These are phyloP conservation scores for Cottoperca gobio DNA, from an alignment of 2,797 vertebrate genomes.

Conservation along the genomic window DNA sequence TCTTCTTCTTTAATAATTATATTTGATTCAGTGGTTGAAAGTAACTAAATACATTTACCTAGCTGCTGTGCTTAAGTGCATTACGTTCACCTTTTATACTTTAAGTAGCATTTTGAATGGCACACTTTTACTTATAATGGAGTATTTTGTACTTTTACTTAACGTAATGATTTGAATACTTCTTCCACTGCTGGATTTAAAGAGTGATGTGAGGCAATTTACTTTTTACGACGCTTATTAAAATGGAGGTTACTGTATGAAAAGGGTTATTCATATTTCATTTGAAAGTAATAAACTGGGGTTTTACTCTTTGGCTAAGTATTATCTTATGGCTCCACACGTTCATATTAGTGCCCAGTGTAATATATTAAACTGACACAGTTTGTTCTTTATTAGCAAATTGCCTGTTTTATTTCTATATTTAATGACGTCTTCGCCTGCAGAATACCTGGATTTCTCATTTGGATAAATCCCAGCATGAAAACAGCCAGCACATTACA, in stretches of 20 bases:
- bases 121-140: neutral
- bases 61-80: neutral
- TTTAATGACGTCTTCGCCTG: slow-evolving; percentile 23
- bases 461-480: slow-evolving; percentile 27
- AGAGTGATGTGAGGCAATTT: neutral
- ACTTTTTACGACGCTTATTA: neutral
- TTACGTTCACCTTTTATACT: neutral
- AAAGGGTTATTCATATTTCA: slow-evolving; percentile 22
- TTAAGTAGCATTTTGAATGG: neutral
- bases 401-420: slow-evolving; percentile 3
- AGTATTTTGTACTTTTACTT: neutral
- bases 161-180: neutral
- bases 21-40: neutral
- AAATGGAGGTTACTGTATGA: slow-evolving; percentile 4
- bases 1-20: neutral
- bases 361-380: slow-evolving; percentile 11
- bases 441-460: slow-evolving; percentile 29
- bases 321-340: slow-evolving; percentile 1
- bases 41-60: neutral
- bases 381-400: slow-evolving; percentile 38
- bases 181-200: neutral
- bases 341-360: neutral
- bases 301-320: slow-evolving; percentile 1
- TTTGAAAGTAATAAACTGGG: slow-evolving; percentile 32
- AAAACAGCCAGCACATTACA: slow-evolving; percentile 17